phyloP scores from a whole-genome alignment of 2,797 vertebrate species.

The Cirrhinus mrigala region DNA sequence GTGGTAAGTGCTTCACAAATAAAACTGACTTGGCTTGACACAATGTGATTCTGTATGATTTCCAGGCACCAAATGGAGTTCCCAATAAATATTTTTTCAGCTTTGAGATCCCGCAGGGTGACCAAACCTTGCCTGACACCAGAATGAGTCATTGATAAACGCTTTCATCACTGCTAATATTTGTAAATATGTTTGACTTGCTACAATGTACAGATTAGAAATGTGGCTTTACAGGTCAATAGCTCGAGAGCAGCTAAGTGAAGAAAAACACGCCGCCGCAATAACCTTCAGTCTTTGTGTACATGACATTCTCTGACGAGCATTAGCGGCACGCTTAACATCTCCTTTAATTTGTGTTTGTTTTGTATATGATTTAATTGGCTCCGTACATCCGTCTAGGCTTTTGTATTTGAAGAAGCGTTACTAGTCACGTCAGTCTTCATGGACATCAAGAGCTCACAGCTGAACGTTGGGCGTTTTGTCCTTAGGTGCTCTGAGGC shows the following conservation, averaged over 20 bases:
- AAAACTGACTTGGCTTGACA: background rate
- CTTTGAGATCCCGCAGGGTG: background rate
- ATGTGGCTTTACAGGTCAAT: conserved; percentile 23
- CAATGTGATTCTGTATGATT: background rate
- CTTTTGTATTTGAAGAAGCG: conserved; percentile 17
- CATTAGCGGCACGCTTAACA: conserved; percentile 12
- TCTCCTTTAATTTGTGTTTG: conserved; percentile 43
- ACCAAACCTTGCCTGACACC: background rate
- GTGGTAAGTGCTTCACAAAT: background rate
- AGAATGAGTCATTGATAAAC: conserved; percentile 18
- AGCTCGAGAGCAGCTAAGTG: conserved; percentile 10
- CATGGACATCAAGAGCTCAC: conserved; percentile 33
- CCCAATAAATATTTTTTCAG: background rate
- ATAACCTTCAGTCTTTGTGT: conserved; percentile 8
- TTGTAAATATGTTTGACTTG: conserved; percentile 25
- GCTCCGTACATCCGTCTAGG: conserved; percentile 2
- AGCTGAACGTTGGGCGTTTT: conserved; percentile 27
- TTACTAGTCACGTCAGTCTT: conserved; percentile 35
- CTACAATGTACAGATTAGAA: conserved; percentile 24
- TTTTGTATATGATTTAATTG: conserved; percentile 47
- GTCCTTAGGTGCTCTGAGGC: conserved; percentile 19
- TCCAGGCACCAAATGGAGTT: background rate
- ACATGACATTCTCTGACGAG: background rate
- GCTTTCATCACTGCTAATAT: conserved; percentile 21
- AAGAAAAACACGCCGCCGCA: conserved; percentile 1